Conservation (phyloP, 2,888 invertebrate genomes). For the Lycocerus yunnanus region DNA sequence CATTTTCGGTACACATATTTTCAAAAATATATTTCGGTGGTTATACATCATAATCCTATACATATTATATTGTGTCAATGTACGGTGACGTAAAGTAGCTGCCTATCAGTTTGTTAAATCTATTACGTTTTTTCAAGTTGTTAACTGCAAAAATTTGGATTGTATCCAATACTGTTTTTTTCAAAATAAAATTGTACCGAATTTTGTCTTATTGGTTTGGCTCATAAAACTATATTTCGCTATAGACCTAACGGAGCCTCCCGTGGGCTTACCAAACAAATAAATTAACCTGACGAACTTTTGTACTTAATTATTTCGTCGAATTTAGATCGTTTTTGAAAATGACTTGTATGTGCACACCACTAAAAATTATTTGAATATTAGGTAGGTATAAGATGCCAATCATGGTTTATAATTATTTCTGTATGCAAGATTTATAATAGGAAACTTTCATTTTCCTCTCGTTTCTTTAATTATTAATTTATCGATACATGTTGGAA, state of each 20-base stretch:
- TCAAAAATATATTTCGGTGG: neutral
- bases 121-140: neutral
- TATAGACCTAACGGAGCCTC: slow-evolving; percentile 18
- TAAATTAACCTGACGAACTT: slow-evolving; percentile 18
- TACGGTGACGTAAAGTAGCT: neutral
- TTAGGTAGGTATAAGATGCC: neutral
- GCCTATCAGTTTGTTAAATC: neutral
- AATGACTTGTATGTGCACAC: neutral
- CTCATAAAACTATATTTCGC: neutral
- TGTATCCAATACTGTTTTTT: neutral
- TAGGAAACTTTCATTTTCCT: neutral
- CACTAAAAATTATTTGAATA: neutral
- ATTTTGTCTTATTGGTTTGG: neutral
- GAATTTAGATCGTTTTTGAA: neutral
- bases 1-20: neutral
- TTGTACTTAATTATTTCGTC: slow-evolving; percentile 8
- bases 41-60: neutral
- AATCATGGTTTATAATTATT: neutral
- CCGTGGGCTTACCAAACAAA: neutral
- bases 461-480: neutral
- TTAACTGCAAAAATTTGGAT: neutral
- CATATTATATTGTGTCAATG: neutral
- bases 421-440: neutral
- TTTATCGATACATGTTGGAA: neutral
- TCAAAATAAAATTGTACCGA: neutral